These are phyloP conservation scores for Euthynnus affinis DNA, from an alignment of 2,797 vertebrate species.

Conservation along the genomic window DNA sequence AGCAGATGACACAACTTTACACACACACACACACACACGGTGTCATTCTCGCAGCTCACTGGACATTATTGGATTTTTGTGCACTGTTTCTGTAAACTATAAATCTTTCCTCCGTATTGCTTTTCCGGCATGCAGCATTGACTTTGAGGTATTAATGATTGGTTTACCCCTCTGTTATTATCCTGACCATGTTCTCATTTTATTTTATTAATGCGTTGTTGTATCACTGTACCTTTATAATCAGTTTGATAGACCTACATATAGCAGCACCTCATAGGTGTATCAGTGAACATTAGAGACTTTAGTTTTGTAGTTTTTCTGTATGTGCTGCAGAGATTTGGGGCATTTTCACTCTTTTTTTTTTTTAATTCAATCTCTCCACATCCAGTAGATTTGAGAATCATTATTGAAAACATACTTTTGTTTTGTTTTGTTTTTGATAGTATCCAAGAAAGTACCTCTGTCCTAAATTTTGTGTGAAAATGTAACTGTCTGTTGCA, in stretches of 20 bases:
- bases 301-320: neutral
- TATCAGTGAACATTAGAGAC: neutral
- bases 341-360: neutral
- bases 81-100: slow-evolving; percentile 38
- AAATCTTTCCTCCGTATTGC: slow-evolving; percentile 35
- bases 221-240: neutral
- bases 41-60: slow-evolving; percentile 40
- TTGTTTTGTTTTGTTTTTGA: neutral
- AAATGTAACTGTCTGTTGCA: slow-evolving; percentile 6
- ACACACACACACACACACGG: slow-evolving; percentile 32
- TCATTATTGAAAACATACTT: neutral
- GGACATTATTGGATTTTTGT: slow-evolving; percentile 54
- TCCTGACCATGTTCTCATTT: slow-evolving; percentile 14
- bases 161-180: slow-evolving; percentile 21
- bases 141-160: slow-evolving; percentile 28
- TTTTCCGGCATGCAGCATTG: slow-evolving; percentile 8
- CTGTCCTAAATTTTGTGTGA: slow-evolving; percentile 1
- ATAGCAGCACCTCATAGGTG: neutral
- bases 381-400: neutral
- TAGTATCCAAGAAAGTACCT: neutral
- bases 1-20: slow-evolving; percentile 53
- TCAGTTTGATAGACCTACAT: neutral
- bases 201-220: slow-evolving; percentile 9
- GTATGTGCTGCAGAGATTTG: neutral
- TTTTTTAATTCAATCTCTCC: neutral